Base-by-base conservation (phyloP, 2,797 vertebrate genomes). In the Gymnoscopelus microlampas region DNA sequence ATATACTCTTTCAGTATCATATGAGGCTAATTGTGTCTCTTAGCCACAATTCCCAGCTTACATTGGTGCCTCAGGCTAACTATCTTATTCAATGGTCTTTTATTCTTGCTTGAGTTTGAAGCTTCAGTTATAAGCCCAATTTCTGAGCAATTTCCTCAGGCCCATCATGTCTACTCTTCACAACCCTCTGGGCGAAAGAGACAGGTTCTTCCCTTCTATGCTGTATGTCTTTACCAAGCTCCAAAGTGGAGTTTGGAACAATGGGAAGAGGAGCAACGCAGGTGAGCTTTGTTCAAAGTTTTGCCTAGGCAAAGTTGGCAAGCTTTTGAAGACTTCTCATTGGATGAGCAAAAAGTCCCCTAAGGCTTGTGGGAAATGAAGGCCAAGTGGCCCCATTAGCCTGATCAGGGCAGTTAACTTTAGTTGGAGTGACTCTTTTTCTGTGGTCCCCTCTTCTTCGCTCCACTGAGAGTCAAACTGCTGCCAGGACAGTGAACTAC, bases 401-500 rank as follows among this genome's bases (percentile, higher is more conserved):
- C 12, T 53, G 55, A 57, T 70, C 65, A 35, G 44, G 9, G 57
- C 60, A 67, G 66, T 68, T 26, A 56, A 63, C 71, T 66, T 77
- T 53, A 70, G 32, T 57, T 35, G 65, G n/a, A 71, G 49, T 66
- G 55, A 68, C 63, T 63, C 23, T 60, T 23, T 23, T 71, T 73
- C 62, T 13, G 15, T 57, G 63, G 59, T 71, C 19, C n/a, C 39
- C 55, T 47, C 57, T 35, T 70, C 69, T 76, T 76, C 71, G 71
- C 47, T 70, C 87, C 71, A 7, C 4, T 39, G 86, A 32, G 60
- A 78, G 87, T 63, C 71, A 29, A 65, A 83, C n/a, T 54, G 69
- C 70, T 86, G 86, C 90, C 85, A 89, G 76, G 85, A 86, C 68
- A 66, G 47, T 62, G 74, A 81, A 76, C 74, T 82, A 85, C 76